These are phyloP conservation scores for Dynastes hyllus DNA, from an alignment of 2,888 invertebrate genomes.

Conservation along the genomic window DNA sequence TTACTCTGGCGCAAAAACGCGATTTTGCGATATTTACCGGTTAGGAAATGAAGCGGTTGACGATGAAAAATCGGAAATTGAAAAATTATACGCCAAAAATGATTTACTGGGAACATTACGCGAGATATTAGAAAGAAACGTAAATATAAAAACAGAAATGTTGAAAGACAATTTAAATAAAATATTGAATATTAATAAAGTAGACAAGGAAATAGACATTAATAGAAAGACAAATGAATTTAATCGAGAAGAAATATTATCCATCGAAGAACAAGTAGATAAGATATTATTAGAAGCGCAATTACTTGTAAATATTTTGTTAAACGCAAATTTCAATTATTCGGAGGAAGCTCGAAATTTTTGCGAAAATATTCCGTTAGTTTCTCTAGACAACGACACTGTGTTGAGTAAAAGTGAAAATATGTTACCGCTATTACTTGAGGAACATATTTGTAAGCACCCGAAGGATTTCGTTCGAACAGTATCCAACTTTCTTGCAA, in stretches of 20 bases:
- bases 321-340: slow-evolving; percentile 25
- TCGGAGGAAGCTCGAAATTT: background rate
- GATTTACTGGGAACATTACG: slow-evolving; percentile 35
- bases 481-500: slow-evolving; percentile 38
- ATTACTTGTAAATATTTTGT: slow-evolving; percentile 29
- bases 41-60: background rate
- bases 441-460: slow-evolving; percentile 60
- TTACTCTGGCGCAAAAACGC: background rate
- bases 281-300: slow-evolving; percentile 38
- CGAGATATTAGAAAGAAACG: slow-evolving; percentile 36
- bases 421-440: slow-evolving; percentile 14
- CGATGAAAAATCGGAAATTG: slow-evolving; percentile 22
- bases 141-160: slow-evolving; percentile 32
- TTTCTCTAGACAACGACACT: background rate
- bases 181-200: slow-evolving; percentile 35
- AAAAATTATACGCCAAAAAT: slow-evolving; percentile 35
- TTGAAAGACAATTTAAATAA: slow-evolving; percentile 38
- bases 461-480: slow-evolving; percentile 60
- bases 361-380: background rate
- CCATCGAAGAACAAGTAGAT: slow-evolving; percentile 41
- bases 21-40: slow-evolving; percentile 28
- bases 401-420: slow-evolving; percentile 38
- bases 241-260: slow-evolving; percentile 33
- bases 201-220: background rate
- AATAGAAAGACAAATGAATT: slow-evolving; percentile 23